A percentile compares a stretch with the other conserved stretches of the same genome.
phyloP scores from a whole-genome alignment of 1,140 invertebrate genomes.

The Pseudoatta argentina region DNA sequence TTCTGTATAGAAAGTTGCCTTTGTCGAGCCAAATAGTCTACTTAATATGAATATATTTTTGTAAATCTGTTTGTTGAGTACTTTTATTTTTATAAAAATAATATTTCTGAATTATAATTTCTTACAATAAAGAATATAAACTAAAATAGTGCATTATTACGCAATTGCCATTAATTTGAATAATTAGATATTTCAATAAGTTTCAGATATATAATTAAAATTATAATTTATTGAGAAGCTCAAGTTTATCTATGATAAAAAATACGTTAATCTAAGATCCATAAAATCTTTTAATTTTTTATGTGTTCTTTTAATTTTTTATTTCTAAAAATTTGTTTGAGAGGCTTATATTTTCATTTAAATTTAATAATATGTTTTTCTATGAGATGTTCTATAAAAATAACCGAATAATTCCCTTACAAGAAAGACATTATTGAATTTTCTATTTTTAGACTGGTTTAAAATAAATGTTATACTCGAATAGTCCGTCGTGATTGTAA shows the following conservation, averaged over 20 bases:
- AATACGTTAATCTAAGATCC: not conserved
- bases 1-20: not conserved
- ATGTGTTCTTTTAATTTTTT: not conserved
- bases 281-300: not conserved
- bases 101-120: not conserved
- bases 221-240: not conserved
- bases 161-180: not conserved
- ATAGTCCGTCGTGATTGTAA: conserved; percentile 66
- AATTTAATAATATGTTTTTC: not conserved
- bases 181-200: not conserved
- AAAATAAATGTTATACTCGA: conserved; percentile 67
- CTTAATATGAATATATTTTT: not conserved
- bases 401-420: conserved; percentile 27
- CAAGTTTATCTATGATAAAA: not conserved
- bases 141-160: not conserved
- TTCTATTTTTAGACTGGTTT: conserved; percentile 62
- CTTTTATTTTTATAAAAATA: conserved; percentile 8
- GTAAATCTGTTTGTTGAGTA: not conserved
- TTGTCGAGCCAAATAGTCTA: not conserved
- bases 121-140: not conserved
- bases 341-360: not conserved
- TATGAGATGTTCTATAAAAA: not conserved
- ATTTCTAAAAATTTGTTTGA: not conserved
- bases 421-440: conserved; percentile 48
- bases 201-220: not conserved